Conservation (phyloP, 2,888 invertebrate species). For the Tiliacea aurago region DNA sequence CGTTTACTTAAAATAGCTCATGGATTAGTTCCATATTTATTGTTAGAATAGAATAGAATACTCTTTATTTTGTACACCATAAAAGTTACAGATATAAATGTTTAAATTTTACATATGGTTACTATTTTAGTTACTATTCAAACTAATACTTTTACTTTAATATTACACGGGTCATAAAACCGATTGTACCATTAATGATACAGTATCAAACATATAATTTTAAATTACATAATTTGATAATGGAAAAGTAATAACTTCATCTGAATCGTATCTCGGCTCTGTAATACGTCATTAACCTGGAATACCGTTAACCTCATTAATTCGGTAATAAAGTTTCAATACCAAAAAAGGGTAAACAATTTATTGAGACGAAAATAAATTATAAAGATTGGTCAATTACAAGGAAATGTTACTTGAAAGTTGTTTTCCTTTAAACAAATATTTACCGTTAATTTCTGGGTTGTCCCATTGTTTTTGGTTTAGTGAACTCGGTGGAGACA, state of each 20-base stretch:
- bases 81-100: no score
- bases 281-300: slow-evolving; percentile 17
- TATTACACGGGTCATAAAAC: slow-evolving; percentile 8
- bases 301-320: slow-evolving; percentile 36
- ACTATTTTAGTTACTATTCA: no score
- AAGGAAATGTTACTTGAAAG: slow-evolving; percentile 22
- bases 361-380: slow-evolving; percentile 38
- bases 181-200: slow-evolving; percentile 14
- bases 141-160: no score
- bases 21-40: slow-evolving; percentile 3
- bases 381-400: slow-evolving; percentile 43
- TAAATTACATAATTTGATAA: slow-evolving; percentile 36
- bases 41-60: no score
- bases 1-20: slow-evolving; percentile 6
- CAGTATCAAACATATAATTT: slow-evolving; percentile 12
- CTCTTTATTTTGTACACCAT: no score
- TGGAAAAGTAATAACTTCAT: slow-evolving; percentile 8
- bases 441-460: slow-evolving; percentile 72
- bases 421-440: slow-evolving; percentile 58
- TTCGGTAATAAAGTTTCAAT: slow-evolving; percentile 14
- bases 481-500: slow-evolving; percentile 75
- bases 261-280: slow-evolving; percentile 3
- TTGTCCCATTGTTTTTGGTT: slow-evolving; percentile 78
- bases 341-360: slow-evolving; percentile 36
- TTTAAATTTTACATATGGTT: no score